phyloP scores from a whole-genome alignment of 2,113 vertebrate species.

The Oxyruncus cristatus region DNA sequence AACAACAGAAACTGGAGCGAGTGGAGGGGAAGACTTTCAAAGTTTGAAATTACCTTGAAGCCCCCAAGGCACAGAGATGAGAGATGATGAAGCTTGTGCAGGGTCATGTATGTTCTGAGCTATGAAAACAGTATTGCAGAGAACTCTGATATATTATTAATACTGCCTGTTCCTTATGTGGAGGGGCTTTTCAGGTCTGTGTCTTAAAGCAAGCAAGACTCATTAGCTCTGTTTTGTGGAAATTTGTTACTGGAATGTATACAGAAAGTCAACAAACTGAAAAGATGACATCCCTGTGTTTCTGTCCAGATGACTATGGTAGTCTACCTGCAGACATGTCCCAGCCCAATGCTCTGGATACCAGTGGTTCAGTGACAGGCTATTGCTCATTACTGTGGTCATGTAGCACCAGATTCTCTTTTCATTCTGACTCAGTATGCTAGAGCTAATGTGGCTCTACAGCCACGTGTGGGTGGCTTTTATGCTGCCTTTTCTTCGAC shows the following conservation, averaged over 20 bases:
- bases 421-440: neutral
- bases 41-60: neutral
- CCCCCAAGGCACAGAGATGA: neutral
- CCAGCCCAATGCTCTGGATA: neutral
- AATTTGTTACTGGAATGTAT: neutral
- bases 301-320: neutral
- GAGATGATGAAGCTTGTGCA: neutral
- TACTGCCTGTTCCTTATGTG: neutral
- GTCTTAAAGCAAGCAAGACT: neutral
- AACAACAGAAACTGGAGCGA: neutral
- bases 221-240: neutral
- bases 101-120: neutral
- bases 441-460: neutral
- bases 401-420: neutral
- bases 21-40: neutral
- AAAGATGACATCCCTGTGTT: neutral
- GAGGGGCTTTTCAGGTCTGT: neutral
- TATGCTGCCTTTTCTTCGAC: neutral
- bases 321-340: neutral
- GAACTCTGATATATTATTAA: conserved; percentile 37
- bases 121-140: neutral
- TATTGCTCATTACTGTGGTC: accelerated
- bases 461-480: neutral
- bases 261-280: neutral
- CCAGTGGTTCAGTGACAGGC: neutral